Percentiles rank a stretch among this genome's conserved stretches.
phyloP scores from a whole-genome alignment of 2,888 invertebrate genomes.

The Thysanoteuthis rhombus region DNA sequence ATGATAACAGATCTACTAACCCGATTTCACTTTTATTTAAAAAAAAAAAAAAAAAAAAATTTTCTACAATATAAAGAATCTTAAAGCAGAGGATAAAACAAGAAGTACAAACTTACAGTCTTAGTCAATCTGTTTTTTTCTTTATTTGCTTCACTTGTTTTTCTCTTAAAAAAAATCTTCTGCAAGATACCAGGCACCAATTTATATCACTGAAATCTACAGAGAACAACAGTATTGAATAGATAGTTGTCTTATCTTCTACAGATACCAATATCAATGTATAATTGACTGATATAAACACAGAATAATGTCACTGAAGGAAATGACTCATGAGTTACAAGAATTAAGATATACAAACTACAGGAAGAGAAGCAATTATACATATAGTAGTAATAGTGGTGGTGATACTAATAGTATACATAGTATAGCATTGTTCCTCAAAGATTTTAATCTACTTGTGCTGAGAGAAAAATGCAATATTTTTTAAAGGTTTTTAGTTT shows the following conservation, averaged over 20 bases:
- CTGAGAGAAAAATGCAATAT: neutral
- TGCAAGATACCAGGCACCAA: conserved; percentile 12
- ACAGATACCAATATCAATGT: conserved; percentile 12
- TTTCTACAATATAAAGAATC: neutral
- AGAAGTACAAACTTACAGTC: neutral
- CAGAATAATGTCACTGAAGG: neutral
- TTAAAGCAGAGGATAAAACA: neutral
- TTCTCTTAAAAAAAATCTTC: neutral
- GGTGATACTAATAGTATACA: neutral
- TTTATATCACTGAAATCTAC: neutral
- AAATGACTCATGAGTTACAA: neutral
- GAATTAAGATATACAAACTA: neutral
- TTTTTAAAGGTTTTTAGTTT: neutral
- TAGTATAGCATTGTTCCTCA: neutral
- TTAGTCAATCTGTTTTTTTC: neutral
- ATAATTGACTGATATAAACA: neutral
- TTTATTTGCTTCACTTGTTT: neutral
- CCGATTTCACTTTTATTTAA: neutral
- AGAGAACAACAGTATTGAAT: neutral
- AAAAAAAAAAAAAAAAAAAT: neutral
- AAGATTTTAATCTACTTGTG: neutral
- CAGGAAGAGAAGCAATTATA: neutral
- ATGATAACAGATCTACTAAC: neutral
- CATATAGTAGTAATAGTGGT: neutral
- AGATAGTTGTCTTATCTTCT: neutral